Base-by-base conservation (phyloP, 2,888 invertebrate genomes). In the Tubiluchus corallicola region DNA sequence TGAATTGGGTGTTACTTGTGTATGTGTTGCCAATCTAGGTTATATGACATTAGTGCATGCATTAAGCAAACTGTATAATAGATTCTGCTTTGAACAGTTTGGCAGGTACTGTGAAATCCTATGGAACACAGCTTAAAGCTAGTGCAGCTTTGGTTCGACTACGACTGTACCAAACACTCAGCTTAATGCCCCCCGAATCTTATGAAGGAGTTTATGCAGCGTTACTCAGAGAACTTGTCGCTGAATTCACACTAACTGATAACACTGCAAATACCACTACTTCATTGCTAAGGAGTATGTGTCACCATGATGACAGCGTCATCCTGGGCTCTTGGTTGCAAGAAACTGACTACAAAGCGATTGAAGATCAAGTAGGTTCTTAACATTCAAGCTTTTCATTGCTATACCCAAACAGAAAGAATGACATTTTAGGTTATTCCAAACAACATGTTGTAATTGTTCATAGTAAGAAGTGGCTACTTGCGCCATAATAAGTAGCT, bases 321-420 rank as follows among this genome's bases (percentile, higher is more conserved):
- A 78, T 96, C 45, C 68, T 94, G 21, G 90, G 90, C 9, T 85
- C 87, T 42, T 90, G 90, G 84, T 73, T 92, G 37, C 42, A 42
- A 61, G 90, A 94, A 61, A 90, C 88, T 0, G 92, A 94, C 64
- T 92, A 96, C 64, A 79, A 85, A 49, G 82, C 82, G 40, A 87
- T 96, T 52, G 96, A 96, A 67, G 92, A 94, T 68, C 94, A 94
- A 77, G 92, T 92, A 67, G 46, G 45, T 37, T n/a, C n/a, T n/a
- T n/a, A n/a, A n/a, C n/a, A n/a, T n/a, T n/a, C 15, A 13, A 21
- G 5, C 5, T 5, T 39, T 16, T 39, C 15, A 15, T 15, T 13
- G 19, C 16, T 21, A n/a, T 13, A 41, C 13, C n/a, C 21, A n/a
- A n/a, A n/a, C n/a, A n/a, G n/a, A n/a, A n/a, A n/a, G n/a, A n/a